These are phyloP conservation scores for Steinernema khuongi DNA, from an alignment of 1,140 invertebrate genomes.

Conservation along the genomic window DNA sequence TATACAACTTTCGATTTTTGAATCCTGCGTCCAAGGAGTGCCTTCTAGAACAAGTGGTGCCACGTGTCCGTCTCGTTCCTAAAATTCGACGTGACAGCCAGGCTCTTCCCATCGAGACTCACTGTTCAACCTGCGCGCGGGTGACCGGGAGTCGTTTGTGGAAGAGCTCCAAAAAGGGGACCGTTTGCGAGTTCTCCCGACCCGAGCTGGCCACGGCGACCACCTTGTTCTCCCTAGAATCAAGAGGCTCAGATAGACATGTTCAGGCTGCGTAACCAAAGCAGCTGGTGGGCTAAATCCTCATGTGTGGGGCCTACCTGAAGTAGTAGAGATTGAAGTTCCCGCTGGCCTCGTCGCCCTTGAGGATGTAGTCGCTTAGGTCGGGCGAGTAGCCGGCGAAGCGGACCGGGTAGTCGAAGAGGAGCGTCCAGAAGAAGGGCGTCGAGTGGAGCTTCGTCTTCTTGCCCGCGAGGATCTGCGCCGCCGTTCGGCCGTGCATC, in stretches of 20 bases:
- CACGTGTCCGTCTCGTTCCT: slow-evolving; percentile 4
- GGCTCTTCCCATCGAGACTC: neutral
- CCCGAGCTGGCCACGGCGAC: neutral
- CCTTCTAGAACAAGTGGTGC: neutral
- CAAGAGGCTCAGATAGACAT: too few relatives aligned
- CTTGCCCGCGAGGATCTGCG: neutral
- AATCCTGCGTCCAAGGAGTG: neutral
- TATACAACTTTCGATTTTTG: too few relatives aligned
- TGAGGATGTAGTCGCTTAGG: neutral
- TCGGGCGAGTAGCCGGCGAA: neutral
- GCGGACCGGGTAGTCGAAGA: neutral
- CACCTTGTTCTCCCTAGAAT: slow-evolving; percentile 7
- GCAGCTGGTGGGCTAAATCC: too few relatives aligned
- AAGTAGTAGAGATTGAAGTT: slow-evolving; percentile 2
- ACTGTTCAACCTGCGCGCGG: neutral
- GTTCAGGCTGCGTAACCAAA: too few relatives aligned
- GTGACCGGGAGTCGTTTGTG: neutral
- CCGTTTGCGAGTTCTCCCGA: slow-evolving; percentile 3
- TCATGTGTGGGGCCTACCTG: neutral
- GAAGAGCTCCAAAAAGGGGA: slow-evolving; percentile 1
- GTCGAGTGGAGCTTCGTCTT: neutral
- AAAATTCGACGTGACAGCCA: neutral
- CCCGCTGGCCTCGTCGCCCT: neutral
- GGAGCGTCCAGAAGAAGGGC: slow-evolving; percentile 10
- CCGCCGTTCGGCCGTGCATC: neutral